These are phyloP conservation scores for Gymnodraco acuticeps DNA, from an alignment of 2,797 vertebrate species.

Conservation along the genomic window DNA sequence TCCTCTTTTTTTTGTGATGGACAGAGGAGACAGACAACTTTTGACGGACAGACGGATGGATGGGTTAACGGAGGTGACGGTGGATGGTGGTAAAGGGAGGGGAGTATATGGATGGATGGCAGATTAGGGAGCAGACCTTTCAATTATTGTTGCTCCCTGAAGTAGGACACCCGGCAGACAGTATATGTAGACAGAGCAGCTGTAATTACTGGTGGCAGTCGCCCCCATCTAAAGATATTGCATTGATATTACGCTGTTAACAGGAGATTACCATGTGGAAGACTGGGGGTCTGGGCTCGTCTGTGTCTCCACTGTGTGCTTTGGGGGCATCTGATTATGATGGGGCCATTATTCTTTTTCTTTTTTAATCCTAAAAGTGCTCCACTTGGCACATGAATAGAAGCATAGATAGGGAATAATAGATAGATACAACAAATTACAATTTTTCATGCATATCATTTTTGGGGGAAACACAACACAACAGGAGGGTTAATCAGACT, in stretches of 20 bases:
- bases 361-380: background rate
- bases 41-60: constrained; percentile 9
- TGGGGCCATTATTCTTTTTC: constrained; percentile 32
- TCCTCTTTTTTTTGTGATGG: constrained; percentile 45
- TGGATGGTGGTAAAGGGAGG: constrained; percentile 40
- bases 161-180: constrained; percentile 66
- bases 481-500: background rate
- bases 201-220: constrained; percentile 53
- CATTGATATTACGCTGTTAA: constrained; percentile 58
- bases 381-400: background rate
- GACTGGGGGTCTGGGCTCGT: constrained; percentile 38
- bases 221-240: constrained; percentile 36
- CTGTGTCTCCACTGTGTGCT: constrained; percentile 39
- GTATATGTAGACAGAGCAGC: constrained; percentile 49
- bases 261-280: constrained; percentile 58
- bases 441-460: background rate
- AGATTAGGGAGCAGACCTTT: constrained; percentile 67
- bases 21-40: constrained; percentile 61
- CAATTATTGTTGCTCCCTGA: constrained; percentile 55
- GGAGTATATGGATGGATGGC: constrained; percentile 38
- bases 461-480: background rate
- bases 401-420: background rate
- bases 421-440: background rate
- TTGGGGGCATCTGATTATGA: constrained; percentile 26
- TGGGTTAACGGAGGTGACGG: constrained; percentile 8